Conservation (phyloP, 1,140 invertebrate genomes). For the Camponotus floridanus region DNA sequence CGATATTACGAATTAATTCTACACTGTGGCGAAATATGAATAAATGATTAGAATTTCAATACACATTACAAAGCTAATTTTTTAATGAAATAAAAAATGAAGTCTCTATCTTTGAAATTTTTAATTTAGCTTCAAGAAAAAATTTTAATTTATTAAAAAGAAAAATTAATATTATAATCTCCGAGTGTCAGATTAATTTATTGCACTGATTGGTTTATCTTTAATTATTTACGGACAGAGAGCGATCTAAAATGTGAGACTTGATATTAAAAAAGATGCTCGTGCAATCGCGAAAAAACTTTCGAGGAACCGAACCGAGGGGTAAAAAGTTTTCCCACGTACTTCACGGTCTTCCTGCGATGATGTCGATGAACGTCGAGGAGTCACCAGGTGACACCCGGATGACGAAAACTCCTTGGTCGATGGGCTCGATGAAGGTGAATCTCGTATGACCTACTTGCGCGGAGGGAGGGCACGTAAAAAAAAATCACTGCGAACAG, state of each 20-base stretch:
- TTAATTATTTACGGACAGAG: not conserved
- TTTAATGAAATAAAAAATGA: not conserved
- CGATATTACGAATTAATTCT: constrained; percentile 35
- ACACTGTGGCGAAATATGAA: not conserved
- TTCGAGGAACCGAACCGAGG: not conserved
- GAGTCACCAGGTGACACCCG: constrained; percentile 51
- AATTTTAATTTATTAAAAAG: constrained; percentile 3
- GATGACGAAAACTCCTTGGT: constrained; percentile 54
- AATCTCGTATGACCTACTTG: constrained; percentile 69
- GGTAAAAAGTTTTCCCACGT: constrained; percentile 73
- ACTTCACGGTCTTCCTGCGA: constrained; percentile 67
- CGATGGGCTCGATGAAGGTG: constrained; percentile 29
- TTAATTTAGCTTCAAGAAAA: not conserved
- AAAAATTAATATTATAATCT: not conserved
- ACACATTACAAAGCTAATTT: not conserved
- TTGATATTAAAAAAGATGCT: not conserved
- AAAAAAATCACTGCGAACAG: constrained; percentile 74
- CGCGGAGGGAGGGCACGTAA: constrained; percentile 35
- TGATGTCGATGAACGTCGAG: constrained; percentile 18
- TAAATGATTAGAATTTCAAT: not conserved
- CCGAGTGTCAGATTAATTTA: not conserved
- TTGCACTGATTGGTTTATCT: not conserved
- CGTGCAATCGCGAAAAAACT: not conserved
- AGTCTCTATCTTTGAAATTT: not conserved
- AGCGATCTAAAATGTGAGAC: not conserved